These are phyloP conservation scores for Orycteropus afer DNA, from an alignment of 2,113 vertebrate genomes.

Conservation along the genomic window DNA sequence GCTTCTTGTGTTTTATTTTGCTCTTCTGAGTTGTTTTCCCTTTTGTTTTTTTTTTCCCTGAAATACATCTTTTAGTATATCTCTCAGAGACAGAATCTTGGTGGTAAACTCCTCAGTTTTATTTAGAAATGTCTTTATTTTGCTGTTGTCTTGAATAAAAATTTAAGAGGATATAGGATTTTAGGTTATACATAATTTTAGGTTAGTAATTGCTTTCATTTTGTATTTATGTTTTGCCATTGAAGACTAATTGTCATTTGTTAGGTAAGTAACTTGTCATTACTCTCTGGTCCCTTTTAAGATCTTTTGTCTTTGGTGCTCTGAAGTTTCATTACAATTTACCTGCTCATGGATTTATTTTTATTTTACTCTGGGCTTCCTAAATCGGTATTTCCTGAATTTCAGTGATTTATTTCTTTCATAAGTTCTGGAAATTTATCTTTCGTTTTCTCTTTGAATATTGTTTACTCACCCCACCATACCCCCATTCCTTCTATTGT, in stretches of 20 bases:
- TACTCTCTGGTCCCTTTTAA: neutral
- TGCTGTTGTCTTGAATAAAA: slow-evolving; percentile 23
- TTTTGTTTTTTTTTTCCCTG: too few relatives aligned
- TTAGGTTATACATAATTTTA: slow-evolving; percentile 15
- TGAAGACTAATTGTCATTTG: slow-evolving; percentile 10
- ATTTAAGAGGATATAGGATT: slow-evolving; percentile 23
- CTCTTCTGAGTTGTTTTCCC: neutral
- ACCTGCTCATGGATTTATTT: neutral
- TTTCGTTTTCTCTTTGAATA: neutral
- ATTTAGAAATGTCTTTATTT: slow-evolving; percentile 4
- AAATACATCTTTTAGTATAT: neutral
- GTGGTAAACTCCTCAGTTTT: slow-evolving; percentile 11
- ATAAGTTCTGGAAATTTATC: neutral
- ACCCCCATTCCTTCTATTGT: neutral
- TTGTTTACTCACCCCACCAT: too few relatives aligned
- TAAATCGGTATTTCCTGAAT: neutral
- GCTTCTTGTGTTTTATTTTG: neutral
- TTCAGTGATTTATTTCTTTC: neutral
- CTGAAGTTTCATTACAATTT: slow-evolving; percentile 1
- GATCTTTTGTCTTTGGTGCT: neutral
- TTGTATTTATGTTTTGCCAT: neutral
- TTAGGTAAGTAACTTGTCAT: neutral
- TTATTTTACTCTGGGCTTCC: neutral
- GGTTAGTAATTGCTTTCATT: slow-evolving; percentile 18
- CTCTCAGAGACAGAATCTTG: slow-evolving; percentile 9